phyloP scores from a whole-genome alignment of 2,113 vertebrate genomes.

The Cardinalis cardinalis region DNA sequence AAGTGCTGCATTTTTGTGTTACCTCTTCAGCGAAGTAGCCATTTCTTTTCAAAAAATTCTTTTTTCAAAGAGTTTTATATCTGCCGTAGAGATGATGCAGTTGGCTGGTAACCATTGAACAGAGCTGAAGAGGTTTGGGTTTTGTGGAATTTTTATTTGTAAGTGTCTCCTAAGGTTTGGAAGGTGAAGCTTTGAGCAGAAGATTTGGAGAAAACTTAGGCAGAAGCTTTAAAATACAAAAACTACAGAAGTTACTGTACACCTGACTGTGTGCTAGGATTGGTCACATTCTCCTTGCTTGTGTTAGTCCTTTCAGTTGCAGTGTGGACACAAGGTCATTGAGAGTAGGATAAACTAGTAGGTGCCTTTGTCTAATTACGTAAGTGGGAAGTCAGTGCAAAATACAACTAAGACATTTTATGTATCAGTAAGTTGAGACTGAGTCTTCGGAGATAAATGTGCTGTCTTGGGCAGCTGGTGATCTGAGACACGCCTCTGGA shows the following conservation, averaged over 20 bases:
- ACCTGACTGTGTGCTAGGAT: neutral
- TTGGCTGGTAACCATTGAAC: neutral
- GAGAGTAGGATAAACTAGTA: neutral
- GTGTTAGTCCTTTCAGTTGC: neutral
- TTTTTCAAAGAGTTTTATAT: neutral
- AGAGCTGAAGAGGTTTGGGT: neutral
- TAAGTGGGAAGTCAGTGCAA: neutral
- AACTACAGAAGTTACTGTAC: neutral
- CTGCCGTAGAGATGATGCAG: neutral
- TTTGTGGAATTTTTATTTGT: neutral
- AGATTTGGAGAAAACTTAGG: neutral
- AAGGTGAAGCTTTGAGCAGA: neutral
- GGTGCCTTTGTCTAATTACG: fast-evolving
- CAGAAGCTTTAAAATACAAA: conserved; percentile 13
- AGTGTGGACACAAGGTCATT: neutral
- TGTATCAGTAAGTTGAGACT: neutral
- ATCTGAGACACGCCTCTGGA: neutral
- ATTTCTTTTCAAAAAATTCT: neutral
- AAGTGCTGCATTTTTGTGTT: neutral
- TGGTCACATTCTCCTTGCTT: neutral
- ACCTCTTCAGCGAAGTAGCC: neutral
- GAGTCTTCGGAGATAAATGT: neutral
- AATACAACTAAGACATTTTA: neutral
- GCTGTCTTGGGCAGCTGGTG: neutral
- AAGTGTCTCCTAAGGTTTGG: neutral